Conservation (phyloP, 2,888 invertebrate species). For the Mimumesa dahlbomi region DNA sequence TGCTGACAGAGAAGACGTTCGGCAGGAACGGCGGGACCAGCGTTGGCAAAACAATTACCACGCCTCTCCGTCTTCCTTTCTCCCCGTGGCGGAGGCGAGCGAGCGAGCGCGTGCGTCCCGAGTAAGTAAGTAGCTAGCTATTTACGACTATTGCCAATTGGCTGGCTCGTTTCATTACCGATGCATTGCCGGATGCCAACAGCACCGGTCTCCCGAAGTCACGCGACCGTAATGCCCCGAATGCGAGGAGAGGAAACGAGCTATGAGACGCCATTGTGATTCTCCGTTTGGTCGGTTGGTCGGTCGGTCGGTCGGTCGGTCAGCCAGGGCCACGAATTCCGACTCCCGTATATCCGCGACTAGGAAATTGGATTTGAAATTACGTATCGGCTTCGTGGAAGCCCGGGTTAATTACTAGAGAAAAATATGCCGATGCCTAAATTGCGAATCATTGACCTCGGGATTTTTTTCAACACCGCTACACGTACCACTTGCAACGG, state of each 20-base stretch:
- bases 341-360: conserved; percentile 16
- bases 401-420: conserved; percentile 22
- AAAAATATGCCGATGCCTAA: neutral
- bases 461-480: too few species aligned
- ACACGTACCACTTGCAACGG: too few species aligned
- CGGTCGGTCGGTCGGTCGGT: too few species aligned
- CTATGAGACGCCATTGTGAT: conserved; percentile 37
- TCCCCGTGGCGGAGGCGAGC: neutral
- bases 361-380: conserved; percentile 58
- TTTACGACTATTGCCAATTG: conserved; percentile 71
- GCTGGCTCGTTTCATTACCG: conserved; percentile 70
- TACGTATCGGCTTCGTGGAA: conserved; percentile 6
- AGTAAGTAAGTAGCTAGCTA: conserved; percentile 70
- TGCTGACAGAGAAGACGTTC: conserved; percentile 27
- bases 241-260: conserved; percentile 49
- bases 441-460: neutral
- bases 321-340: neutral
- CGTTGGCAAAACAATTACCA: conserved; percentile 68
- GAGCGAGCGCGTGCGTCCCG: conserved; percentile 39
- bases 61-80: conserved; percentile 39
- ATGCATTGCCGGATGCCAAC: conserved; percentile 69
- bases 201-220: conserved; percentile 67
- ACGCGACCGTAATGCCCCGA: conserved; percentile 66
- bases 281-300: neutral
- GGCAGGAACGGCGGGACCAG: conserved; percentile 52